Percentiles rank a stretch among this genome's conserved stretches.
phyloP scores from a whole-genome alignment of 2,888 invertebrate genomes.

The Ochropacha duplaris region DNA sequence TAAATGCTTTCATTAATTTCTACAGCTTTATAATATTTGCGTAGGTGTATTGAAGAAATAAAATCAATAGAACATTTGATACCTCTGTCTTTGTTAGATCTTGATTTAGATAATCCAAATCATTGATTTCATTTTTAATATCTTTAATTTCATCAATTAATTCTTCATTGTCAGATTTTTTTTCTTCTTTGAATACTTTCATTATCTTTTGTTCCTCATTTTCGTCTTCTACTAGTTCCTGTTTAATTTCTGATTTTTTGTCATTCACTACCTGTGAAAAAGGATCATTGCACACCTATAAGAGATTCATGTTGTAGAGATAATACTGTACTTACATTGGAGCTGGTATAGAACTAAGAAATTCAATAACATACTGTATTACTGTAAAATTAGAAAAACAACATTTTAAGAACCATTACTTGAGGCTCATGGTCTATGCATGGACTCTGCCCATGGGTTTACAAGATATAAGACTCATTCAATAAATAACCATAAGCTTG shows the following conservation, averaged over 20 bases:
- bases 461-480: no score
- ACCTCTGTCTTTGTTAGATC: not conserved
- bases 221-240: slow-evolving; percentile 4
- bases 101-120: not conserved
- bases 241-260: not conserved
- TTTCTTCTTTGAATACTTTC: slow-evolving; percentile 8
- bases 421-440: not conserved
- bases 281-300: not conserved
- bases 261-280: not conserved
- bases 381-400: not conserved
- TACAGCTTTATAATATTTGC: no score
- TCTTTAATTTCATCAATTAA: not conserved
- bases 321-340: no score
- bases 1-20: no score
- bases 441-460: no score
- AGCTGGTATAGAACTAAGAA: no score
- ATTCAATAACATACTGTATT: no score
- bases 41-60: no score
- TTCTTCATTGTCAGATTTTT: not conserved
- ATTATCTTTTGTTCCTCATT: slow-evolving; percentile 2
- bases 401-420: not conserved
- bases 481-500: no score
- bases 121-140: not conserved
- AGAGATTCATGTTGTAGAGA: no score
- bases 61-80: not conserved